These are phyloP conservation scores for Myocastor coypus DNA, from an alignment of 2,113 vertebrate species.

Conservation along the genomic window DNA sequence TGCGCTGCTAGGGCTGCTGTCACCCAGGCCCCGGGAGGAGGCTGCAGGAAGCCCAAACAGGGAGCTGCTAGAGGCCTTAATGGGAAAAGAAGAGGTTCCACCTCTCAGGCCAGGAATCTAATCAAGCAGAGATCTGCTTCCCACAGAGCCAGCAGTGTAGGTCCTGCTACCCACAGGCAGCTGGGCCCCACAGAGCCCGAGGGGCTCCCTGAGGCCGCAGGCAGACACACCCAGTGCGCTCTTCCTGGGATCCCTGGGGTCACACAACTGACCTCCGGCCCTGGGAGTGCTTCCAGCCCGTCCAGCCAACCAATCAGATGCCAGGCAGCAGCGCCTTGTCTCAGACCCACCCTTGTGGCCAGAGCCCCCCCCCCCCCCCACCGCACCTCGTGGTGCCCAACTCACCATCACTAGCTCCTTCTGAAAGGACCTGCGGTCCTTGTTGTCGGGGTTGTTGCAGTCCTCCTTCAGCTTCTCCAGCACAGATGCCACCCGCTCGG, in stretches of 20 bases:
- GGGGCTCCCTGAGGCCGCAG: fast-evolving
- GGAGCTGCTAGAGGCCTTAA: fast-evolving
- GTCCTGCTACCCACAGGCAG: fast-evolving
- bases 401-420: slow-evolving; percentile 97
- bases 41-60: fast-evolving
- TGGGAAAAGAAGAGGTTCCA: fast-evolving
- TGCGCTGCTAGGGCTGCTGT: neutral
- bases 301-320: fast-evolving
- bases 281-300: fast-evolving
- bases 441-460: slow-evolving; percentile 93
- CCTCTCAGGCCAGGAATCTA: fast-evolving
- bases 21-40: neutral
- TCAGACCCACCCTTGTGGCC: fast-evolving
- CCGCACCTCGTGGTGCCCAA: neutral
- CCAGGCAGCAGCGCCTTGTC: fast-evolving
- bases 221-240: fast-evolving
- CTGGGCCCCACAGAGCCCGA: fast-evolving
- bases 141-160: no score
- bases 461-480: slow-evolving; percentile 98
- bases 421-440: slow-evolving; percentile 97
- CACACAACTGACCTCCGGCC: fast-evolving
- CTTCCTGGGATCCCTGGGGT: fast-evolving
- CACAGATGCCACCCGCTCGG: slow-evolving; percentile 95
- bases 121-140: neutral
- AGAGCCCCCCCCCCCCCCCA: fast-evolving